Base-by-base conservation (phyloP, 2,113 vertebrate species). In the Neopipo cinnamomea region DNA sequence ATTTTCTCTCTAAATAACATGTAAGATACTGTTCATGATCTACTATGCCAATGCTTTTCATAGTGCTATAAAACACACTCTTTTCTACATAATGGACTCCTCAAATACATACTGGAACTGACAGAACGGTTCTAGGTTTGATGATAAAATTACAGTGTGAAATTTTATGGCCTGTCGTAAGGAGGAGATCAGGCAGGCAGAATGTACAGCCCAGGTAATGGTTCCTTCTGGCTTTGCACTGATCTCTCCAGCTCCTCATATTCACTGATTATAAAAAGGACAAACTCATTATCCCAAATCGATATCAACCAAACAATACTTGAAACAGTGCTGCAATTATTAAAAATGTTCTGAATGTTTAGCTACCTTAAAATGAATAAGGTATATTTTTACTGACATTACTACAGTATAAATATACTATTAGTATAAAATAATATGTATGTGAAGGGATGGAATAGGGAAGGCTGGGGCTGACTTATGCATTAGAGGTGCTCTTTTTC, bases 1-100 rank as follows among this genome's bases (percentile, higher is more conserved):
- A 92, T 95, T 90, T 96, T 78, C 71, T 85, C 50, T 67, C 50
- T 89, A 74, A 91, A 84, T 89, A 94, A 88, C 63, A 58, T 65
- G 61, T 70, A 75, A 87, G 75, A 84, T 66, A 61, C 47, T 58
- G 53, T 44, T 70, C 14, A 79, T 39, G 62, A 86, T 75, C 83
- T 81, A 41, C 52, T 67, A 75, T 14, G 47, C 23, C 46, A 49
- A 19, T 33, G 27, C 52, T 80, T 93, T 83, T 89, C 59, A 73
- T 23, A 78, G 61, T 9, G 70, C 73, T 61, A 49, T 82, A 82
- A 85, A 88, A 55, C 39, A 91, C 8, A 74, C 53, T 41, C 47
- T 80, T 76, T 83, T n/a, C 72, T 75, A 84, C 3, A 9, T 52
- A 91, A 80, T 39, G 33, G 53, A 77, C 78, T 85, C 35, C 76